Percentiles rank a stretch among this genome's conserved stretches.
phyloP scores from a whole-genome alignment of 2,113 vertebrate genomes.

The Irena cyanogastra region DNA sequence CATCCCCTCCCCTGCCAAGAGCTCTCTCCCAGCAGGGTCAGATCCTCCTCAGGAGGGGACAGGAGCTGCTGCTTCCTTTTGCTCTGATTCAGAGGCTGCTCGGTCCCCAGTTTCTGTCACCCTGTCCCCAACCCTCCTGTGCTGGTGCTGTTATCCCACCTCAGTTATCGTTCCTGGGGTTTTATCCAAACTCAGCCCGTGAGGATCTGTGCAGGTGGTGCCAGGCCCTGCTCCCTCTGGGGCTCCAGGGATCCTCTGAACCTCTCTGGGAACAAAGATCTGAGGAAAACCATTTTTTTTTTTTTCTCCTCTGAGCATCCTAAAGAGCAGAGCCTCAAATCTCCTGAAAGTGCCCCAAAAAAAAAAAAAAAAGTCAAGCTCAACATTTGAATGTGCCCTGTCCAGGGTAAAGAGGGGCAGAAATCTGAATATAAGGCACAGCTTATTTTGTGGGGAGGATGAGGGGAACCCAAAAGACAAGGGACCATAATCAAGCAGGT shows the following conservation, averaged over 20 bases:
- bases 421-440: not conserved
- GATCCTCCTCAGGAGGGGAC: not conserved
- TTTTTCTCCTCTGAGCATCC: not conserved
- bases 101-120: not conserved
- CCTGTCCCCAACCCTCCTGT: not conserved
- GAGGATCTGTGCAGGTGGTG: not conserved
- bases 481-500: not conserved
- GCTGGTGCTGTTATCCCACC: not conserved
- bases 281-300: not conserved
- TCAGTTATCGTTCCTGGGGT: not conserved
- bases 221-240: not conserved
- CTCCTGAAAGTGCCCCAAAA: not conserved
- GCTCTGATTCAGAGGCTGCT: not conserved
- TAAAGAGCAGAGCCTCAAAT: not conserved
- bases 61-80: not conserved
- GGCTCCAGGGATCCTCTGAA: not conserved
- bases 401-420: not conserved
- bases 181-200: not conserved
- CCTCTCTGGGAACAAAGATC: not conserved
- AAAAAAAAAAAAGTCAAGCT: not conserved
- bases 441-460: not conserved
- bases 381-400: not conserved
- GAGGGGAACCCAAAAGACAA: not conserved
- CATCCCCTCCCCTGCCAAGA: conserved; percentile 30
- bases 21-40: not conserved